Evolutionary conservation across 2,888 invertebrate species (phyloP), one percentile per base, ranked within the genome.

Genomic region (Philopedon plagiatum): DNA sequence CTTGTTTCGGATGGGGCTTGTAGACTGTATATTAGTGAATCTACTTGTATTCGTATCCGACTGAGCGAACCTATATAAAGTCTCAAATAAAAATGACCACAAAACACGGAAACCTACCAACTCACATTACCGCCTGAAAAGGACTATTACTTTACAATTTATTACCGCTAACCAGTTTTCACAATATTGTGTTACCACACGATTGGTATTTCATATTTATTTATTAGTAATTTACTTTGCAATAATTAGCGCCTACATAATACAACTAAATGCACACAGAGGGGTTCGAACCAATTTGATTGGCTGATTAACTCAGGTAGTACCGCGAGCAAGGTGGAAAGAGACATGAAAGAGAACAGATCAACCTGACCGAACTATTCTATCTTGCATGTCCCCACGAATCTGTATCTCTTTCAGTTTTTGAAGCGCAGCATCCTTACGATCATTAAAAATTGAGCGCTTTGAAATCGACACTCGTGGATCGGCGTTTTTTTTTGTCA

Each of bases 281-380:
- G 68, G 67, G 72, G 67, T 57, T 62, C 63, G 26, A 9, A 11
- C 8, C 46, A 13, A 18, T 72, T 56, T 49, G 49, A 74, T 74
- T 74, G 74, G 74, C 21, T 44, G 58, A 71, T 58, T 71, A 26
- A 34, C 46, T 63, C 74, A 74, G 74, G 74, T 74, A 71, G 74
- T 37, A 71, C 71, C 64, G 44, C 71, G 63, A 54, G 39, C 34
- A 64, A 70, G 58, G 69, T 69, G 62, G 69, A 69, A 69, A 62
- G 61, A 65, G 57, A 70, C 62, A 66, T 57, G 70, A 63, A 68
- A 73, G 65, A 60, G 73, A 73, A 64, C 69, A 68, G 67, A 73
- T 73, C 73, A 73, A 73, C 73, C 73, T 73, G 69, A 71, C 66
- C 65, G 49, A 66, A 56, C 32, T 71, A 74, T 74, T 74, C 74